Conservation (phyloP, 2,888 invertebrate species). For the Holacanthella duospinosa region DNA sequence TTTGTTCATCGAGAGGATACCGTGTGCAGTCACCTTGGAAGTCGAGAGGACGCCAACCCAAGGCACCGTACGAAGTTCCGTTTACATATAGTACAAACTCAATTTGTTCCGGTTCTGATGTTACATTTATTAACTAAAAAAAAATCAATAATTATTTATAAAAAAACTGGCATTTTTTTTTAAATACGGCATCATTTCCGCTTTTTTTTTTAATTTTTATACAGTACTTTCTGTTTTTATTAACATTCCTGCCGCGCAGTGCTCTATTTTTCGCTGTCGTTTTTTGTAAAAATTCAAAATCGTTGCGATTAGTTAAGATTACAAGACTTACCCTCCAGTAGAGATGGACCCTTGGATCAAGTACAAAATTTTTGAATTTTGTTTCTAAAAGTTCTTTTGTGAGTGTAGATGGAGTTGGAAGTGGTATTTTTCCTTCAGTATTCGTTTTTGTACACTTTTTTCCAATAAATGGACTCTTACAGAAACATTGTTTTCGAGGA, state of each 20-base stretch:
- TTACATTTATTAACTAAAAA: neutral
- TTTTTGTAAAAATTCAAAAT: too few species aligned
- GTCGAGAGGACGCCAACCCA: conserved; percentile 76
- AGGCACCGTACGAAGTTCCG: conserved; percentile 70
- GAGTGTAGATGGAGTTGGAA: conserved; percentile 5
- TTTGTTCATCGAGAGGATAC: neutral
- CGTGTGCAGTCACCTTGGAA: conserved; percentile 11
- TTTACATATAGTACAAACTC: conserved; percentile 68
- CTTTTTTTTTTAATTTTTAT: too few species aligned
- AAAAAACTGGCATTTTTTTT: neutral
- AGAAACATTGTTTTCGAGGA: conserved; percentile 34
- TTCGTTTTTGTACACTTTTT: conserved; percentile 20
- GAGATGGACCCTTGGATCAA: neutral
- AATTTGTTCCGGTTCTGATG: conserved; percentile 24
- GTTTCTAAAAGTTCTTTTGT: neutral
- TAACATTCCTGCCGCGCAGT: too few species aligned
- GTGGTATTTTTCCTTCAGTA: neutral
- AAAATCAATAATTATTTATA: neutral
- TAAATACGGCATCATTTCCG: neutral
- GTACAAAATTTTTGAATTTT: neutral
- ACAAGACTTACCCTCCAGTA: conserved; percentile 9
- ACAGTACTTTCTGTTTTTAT: too few species aligned
- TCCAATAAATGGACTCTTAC: conserved; percentile 27
- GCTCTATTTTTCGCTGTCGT: too few species aligned
- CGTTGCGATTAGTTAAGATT: too few species aligned